Percentiles rank a stretch among this genome's conserved stretches.
Conservation (phyloP, 2,888 invertebrate species). For the Lithophane ornitopus region DNA sequence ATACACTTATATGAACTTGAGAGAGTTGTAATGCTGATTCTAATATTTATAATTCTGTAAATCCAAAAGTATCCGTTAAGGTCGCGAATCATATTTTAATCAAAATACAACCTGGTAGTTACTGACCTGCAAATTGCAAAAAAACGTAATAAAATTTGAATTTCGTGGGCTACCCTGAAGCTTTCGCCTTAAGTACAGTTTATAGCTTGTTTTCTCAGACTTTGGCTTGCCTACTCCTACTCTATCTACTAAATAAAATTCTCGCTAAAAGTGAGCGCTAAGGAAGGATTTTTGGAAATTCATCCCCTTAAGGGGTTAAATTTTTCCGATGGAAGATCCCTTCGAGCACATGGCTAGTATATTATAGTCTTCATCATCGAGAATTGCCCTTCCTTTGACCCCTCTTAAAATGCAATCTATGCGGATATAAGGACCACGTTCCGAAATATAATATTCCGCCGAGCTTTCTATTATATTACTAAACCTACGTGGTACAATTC, state of each 20-base stretch:
- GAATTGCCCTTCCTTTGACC: conserved; percentile 8
- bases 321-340: not conserved
- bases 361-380: not conserved
- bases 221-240: not conserved
- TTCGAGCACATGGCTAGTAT: not conserved
- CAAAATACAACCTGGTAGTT: too few relatives aligned
- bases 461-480: conserved; percentile 39
- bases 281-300: not conserved
- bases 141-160: too few relatives aligned
- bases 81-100: too few relatives aligned
- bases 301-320: not conserved
- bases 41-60: too few relatives aligned
- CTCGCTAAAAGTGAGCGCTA: not conserved
- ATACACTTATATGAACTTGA: too few relatives aligned
- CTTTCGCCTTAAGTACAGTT: not conserved
- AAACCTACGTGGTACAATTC: conserved; percentile 19
- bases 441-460: conserved; percentile 38
- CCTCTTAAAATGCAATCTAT: conserved; percentile 30
- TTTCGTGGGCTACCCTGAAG: too few relatives aligned
- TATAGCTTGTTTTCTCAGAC: not conserved
- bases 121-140: too few relatives aligned
- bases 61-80: too few relatives aligned
- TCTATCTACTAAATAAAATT: not conserved
- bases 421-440: conserved; percentile 43
- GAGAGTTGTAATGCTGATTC: too few relatives aligned